Conservation (phyloP, 1,140 invertebrate species). For the Ips nitidus region DNA sequence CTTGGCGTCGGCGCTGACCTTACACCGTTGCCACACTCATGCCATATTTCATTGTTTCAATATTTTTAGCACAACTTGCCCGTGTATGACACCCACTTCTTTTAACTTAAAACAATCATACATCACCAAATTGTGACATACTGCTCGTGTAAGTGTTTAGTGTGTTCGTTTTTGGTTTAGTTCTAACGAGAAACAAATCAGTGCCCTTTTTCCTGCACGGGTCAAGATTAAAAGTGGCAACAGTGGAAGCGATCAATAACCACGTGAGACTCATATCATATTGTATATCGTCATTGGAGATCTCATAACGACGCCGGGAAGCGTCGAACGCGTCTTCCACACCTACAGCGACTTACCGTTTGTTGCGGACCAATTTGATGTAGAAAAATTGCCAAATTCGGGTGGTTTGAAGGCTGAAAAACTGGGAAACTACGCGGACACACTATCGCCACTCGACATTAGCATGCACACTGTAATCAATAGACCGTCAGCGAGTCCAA, state of each 20-base stretch:
- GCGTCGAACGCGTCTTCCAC: slow-evolving; percentile 27
- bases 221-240: slow-evolving; percentile 2
- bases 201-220: too few species aligned
- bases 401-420: background rate
- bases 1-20: slow-evolving; percentile 35
- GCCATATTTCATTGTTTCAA: slow-evolving; percentile 10
- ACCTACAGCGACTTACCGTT: slow-evolving; percentile 23
- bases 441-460: slow-evolving; percentile 45
- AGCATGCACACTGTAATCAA: slow-evolving; percentile 49
- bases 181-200: too few species aligned
- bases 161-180: too few species aligned
- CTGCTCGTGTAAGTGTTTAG: too few species aligned
- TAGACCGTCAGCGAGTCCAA: slow-evolving; percentile 37
- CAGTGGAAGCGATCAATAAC: slow-evolving; percentile 45
- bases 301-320: slow-evolving; percentile 43
- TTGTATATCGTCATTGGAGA: slow-evolving; percentile 50
- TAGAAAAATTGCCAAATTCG: background rate
- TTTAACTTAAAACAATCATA: too few species aligned
- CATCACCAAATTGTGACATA: too few species aligned
- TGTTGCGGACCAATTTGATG: background rate
- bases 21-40: slow-evolving; percentile 17
- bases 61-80: background rate
- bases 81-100: background rate
- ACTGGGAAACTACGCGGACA: slow-evolving; percentile 22
- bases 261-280: slow-evolving; percentile 50